Evolutionary conservation across 2,113 vertebrate species (phyloP), one percentile per base, ranked within the genome.

Genomic region (Embiotoca jacksoni): DNA sequence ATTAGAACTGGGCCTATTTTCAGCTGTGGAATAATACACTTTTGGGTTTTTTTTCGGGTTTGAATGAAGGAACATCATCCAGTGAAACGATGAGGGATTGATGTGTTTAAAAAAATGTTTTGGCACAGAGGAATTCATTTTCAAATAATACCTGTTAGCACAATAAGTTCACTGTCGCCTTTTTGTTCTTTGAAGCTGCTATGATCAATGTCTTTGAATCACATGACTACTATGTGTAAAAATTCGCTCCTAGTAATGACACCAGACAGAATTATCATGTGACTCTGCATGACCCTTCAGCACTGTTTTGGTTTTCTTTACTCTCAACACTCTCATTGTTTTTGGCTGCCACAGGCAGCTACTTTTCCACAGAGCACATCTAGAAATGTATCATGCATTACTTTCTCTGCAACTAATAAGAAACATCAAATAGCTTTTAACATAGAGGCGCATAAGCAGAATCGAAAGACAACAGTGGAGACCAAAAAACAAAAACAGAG

Each of bases 1-100:
- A 75, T 70, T 75, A 79, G 8, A 70, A 49, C 58, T 46, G 35
- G 58, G 39, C 32, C 36, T 35, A 53, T 62, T 63, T 74, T 69
- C 13, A 32, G 58, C 56, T 32, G 46, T 32, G 33, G 41, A 56
- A 50, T 16, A 56, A 32, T 44, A 37, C 31, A 56, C 30, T 37
- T 33, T 61, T 31, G 10, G 6, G 36, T 36, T 14, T 5, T 31
- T 39, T 1, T 8, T 53, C 23, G 23, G 23, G 23, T 23, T 23
- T 23, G 23, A 23, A 23, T 23, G 23, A 72, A 39, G n/a, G 32
- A 30, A 54, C 13, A 37, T 49, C 57, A 11, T 9, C 30, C 66
- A 53, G 36, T 58, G 65, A 67, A 56, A 35, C 14, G 41, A 58
- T 16, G 9, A 8, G 37, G 23, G 52, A 41, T 1, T 2, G 30